Percentiles rank a stretch among this genome's conserved stretches.
Evolutionary conservation across 2,797 vertebrate genomes (phyloP).

Genomic region (Xenops minutus): DNA sequence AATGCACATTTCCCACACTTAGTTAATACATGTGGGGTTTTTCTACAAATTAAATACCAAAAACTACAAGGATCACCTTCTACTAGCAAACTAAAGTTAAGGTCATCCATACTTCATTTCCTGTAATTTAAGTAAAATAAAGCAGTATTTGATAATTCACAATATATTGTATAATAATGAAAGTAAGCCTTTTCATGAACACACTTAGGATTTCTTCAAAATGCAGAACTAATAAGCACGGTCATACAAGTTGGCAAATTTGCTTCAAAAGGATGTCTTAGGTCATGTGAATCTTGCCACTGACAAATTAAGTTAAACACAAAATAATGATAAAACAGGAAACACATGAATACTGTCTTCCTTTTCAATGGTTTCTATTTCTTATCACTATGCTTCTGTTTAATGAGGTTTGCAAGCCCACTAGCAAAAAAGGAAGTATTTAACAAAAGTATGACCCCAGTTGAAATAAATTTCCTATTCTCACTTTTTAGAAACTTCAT

Average conservation of each 20-base stretch:
- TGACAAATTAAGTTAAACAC: constrained; percentile 8
- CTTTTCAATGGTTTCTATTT: constrained; percentile 31
- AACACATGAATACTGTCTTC: constrained; percentile 36
- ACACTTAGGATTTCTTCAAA: neutral
- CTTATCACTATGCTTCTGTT: neutral
- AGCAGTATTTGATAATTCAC: neutral
- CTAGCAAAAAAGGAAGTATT: neutral
- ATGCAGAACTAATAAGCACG: neutral
- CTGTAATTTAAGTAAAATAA: neutral
- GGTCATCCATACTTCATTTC: neutral
- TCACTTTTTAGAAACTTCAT: neutral
- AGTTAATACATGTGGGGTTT: neutral
- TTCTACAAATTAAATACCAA: neutral
- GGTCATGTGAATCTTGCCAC: constrained; percentile 44
- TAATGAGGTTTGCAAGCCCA: neutral
- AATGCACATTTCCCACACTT: neutral
- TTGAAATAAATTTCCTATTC: neutral
- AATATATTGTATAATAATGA: neutral
- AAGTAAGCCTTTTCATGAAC: neutral
- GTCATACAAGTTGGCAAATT: neutral
- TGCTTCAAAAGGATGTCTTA: constrained; percentile 22
- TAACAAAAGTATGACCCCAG: neutral
- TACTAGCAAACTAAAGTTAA: neutral
- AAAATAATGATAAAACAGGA: constrained; percentile 32
- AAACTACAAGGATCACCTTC: neutral